These are phyloP conservation scores for Limenitis camilla DNA, from an alignment of 2,888 invertebrate genomes.

Conservation along the genomic window DNA sequence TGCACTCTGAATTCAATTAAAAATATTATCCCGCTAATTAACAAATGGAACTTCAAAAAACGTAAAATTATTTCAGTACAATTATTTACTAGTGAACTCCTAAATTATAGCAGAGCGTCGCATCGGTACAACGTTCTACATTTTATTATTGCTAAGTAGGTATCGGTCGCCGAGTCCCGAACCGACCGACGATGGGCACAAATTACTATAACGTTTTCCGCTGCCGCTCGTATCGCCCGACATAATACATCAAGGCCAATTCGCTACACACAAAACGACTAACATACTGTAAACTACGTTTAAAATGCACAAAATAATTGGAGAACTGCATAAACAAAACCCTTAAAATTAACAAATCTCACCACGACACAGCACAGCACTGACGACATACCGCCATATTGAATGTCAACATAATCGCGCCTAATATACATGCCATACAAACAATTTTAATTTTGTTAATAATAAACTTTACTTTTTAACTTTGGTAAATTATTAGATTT, in stretches of 20 bases:
- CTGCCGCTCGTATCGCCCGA: conserved; percentile 23
- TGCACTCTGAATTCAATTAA: conserved; percentile 5
- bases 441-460: conserved; percentile 28
- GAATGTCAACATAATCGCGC: conserved; percentile 81
- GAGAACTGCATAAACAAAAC: conserved; percentile 42
- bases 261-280: conserved; percentile 28
- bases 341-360: conserved; percentile 76
- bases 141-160: conserved; percentile 54
- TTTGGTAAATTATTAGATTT: conserved; percentile 23
- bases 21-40: conserved; percentile 9
- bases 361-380: conserved; percentile 98
- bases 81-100: no score
- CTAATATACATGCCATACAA: conserved; percentile 52
- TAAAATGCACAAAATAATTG: conserved; percentile 12
- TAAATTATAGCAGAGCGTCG: conserved; percentile 40
- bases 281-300: conserved; percentile 3
- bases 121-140: conserved; percentile 42
- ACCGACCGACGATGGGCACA: conserved; percentile 48
- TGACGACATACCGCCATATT: conserved; percentile 97
- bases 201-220: conserved; percentile 51
- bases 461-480: conserved; percentile 12
- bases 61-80: no score
- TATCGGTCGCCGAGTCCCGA: conserved; percentile 52
- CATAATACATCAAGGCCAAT: conserved; percentile 29
- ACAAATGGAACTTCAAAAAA: conserved; percentile 24